Evolutionary conservation across 2,113 vertebrate species (phyloP).

Genomic region (Coryphaenoides rupestris): DNA sequence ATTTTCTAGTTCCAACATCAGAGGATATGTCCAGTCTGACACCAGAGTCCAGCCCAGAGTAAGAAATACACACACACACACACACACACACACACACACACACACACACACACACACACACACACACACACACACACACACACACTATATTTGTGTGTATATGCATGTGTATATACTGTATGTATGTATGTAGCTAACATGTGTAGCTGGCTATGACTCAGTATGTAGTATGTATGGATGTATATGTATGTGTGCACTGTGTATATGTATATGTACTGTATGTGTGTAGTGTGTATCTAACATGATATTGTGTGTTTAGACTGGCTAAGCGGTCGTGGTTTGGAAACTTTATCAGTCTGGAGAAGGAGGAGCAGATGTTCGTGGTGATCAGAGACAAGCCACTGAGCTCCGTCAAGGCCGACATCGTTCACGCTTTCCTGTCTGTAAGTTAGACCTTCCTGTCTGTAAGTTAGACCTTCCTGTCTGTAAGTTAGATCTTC

Average conservation of each 20-base stretch:
- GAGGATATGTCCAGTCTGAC: slow-evolving; percentile 94
- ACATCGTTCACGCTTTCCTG: slow-evolving; percentile 92
- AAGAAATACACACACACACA: slow-evolving; percentile 56
- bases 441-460: slow-evolving; percentile 75
- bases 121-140: not conserved
- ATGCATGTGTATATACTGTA: slow-evolving; percentile 1
- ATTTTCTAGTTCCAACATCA: slow-evolving; percentile 83
- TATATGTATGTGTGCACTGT: slow-evolving; percentile 7
- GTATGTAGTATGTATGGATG: not conserved
- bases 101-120: not conserved
- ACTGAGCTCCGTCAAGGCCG: slow-evolving; percentile 90
- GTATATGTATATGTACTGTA: too few species aligned
- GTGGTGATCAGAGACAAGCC: slow-evolving; percentile 91
- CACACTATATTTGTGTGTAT: not conserved
- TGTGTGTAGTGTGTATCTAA: too few species aligned
- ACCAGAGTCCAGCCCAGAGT: slow-evolving; percentile 93
- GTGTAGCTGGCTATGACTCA: too few species aligned
- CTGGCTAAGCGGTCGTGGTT: slow-evolving; percentile 93
- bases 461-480: too few species aligned
- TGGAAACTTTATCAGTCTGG: slow-evolving; percentile 89
- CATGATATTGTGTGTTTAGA: slow-evolving; percentile 51
- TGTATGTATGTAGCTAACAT: too few species aligned
- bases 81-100: not conserved
- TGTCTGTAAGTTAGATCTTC: too few species aligned
- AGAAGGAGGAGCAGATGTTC: slow-evolving; percentile 93